Evolutionary conservation across 2,113 vertebrate genomes (phyloP), one percentile per base, ranked within the genome.

Genomic region (Tragelaphus scriptus): DNA sequence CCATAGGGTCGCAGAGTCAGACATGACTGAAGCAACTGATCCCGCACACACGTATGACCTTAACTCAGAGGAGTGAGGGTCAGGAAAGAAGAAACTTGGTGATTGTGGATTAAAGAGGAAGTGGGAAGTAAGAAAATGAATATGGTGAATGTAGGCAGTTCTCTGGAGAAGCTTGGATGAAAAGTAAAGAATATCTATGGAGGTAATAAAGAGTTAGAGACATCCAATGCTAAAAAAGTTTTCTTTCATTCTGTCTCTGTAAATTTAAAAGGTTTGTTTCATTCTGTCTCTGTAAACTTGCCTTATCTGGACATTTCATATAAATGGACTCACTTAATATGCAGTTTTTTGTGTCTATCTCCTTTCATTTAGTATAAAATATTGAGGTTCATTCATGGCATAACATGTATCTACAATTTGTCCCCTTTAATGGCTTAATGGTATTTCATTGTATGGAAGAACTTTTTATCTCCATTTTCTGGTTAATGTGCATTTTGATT

Each of bases 121-220:
- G 25, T 49, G 10, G 12, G 11, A 91, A 77, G 16, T 59, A 14
- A 58, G 55, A 92, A 87, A 81, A 26, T 56, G 30, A 88, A 94
- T 59, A 68, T 10, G 23, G 25, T 40, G 49, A 94, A 80, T 32
- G 36, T 75, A 77, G 36, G 28, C n/a, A 17, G 71, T 91, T 47
- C 32, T 53, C 25, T 92, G 47, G 82, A 91, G n/a, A 94, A 91
- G 30, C 23, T 25, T 94, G 47, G 2, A 55, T 77, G 49, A 79
- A 97, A 88, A 79, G 15, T n/a, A 88, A 77, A 88, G 12, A 87
- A n/a, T 30, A 23, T 40, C 56, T 21, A 82, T 55, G n/a, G 9
- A 51, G 86, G 56, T 61, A 81, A 61, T 95, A 95, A 80, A 92
- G 84, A 93, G 56, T 93, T 56, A 93, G 89, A 56, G 75, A 68